phyloP scores from a whole-genome alignment of 2,888 invertebrate species.

The Torymus auratus region DNA sequence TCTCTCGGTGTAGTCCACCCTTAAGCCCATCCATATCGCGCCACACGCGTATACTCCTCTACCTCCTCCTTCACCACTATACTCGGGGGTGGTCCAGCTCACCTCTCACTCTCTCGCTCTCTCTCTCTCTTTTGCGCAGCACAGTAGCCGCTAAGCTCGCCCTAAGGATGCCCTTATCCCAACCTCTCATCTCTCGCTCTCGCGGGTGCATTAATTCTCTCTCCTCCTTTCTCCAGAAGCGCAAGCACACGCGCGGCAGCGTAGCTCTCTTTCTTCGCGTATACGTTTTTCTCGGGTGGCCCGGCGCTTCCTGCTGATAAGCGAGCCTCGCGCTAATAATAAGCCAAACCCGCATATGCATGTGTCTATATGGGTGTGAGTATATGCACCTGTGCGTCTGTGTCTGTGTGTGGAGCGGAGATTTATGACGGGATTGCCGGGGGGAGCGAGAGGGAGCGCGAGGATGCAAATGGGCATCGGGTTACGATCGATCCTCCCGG shows the following conservation, averaged over 20 bases:
- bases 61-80: no score
- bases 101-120: no score
- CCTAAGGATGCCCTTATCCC: conserved; percentile 67
- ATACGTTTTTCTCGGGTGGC: background rate
- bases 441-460: background rate
- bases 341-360: conserved; percentile 11
- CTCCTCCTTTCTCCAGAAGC: background rate
- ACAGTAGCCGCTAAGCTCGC: conserved; percentile 75
- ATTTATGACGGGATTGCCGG: conserved; percentile 51
- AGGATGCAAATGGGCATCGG: conserved; percentile 51
- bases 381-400: background rate
- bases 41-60: no score
- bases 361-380: background rate
- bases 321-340: conserved; percentile 36
- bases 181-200: conserved; percentile 39
- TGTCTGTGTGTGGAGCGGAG: background rate
- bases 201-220: conserved; percentile 40
- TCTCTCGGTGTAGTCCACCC: conserved; percentile 22
- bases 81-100: conserved; percentile 72
- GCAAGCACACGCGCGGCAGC: background rate
- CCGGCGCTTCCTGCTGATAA: conserved; percentile 39
- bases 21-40: conserved; percentile 1
- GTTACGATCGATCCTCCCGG: conserved; percentile 50
- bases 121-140: conserved; percentile 66
- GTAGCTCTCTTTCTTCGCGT: background rate